Evolutionary conservation across 2,797 vertebrate species (phyloP).

Genomic region (Oryzias dopingdopingensis): DNA sequence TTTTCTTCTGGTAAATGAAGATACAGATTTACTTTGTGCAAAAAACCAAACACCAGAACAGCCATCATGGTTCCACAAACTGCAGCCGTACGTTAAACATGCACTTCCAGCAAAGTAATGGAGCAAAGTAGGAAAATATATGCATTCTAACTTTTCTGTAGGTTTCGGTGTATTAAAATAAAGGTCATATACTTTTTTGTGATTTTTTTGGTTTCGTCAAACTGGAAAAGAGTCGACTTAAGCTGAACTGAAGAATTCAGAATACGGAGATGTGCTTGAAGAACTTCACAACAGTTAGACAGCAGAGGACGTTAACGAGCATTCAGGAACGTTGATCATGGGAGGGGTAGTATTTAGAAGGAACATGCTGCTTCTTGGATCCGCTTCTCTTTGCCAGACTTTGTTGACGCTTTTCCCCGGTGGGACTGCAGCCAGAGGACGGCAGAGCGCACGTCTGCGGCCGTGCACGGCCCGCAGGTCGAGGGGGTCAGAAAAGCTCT

Average conservation of each 20-base stretch:
- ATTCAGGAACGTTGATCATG: conserved; percentile 55
- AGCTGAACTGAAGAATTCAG: conserved; percentile 45
- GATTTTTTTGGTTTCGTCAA: conserved; percentile 29
- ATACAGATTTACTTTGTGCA: conserved; percentile 31
- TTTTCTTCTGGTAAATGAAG: neutral
- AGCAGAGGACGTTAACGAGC: conserved; percentile 56
- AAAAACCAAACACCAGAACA: conserved; percentile 35
- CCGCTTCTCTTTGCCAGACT: conserved; percentile 22
- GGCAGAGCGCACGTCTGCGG: conserved; percentile 34
- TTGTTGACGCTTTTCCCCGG: conserved; percentile 16
- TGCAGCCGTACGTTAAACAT: conserved; percentile 61
- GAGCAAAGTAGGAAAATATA: conserved; percentile 76
- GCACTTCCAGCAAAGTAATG: conserved; percentile 68
- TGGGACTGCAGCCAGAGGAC: conserved; percentile 20
- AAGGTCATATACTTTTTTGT: conserved; percentile 47
- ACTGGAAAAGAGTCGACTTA: conserved; percentile 44
- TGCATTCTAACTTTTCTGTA: conserved; percentile 52
- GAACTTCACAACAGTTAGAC: conserved; percentile 63
- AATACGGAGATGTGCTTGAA: conserved; percentile 44
- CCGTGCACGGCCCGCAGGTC: conserved; percentile 51
- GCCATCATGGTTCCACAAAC: conserved; percentile 38
- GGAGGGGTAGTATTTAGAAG: conserved; percentile 49
- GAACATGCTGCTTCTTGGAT: conserved; percentile 70
- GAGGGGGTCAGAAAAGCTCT: conserved; percentile 38
- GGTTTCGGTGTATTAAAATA: conserved; percentile 62